Evolutionary conservation across 2,797 vertebrate genomes (phyloP).

Genomic region (Ara ararauna): DNA sequence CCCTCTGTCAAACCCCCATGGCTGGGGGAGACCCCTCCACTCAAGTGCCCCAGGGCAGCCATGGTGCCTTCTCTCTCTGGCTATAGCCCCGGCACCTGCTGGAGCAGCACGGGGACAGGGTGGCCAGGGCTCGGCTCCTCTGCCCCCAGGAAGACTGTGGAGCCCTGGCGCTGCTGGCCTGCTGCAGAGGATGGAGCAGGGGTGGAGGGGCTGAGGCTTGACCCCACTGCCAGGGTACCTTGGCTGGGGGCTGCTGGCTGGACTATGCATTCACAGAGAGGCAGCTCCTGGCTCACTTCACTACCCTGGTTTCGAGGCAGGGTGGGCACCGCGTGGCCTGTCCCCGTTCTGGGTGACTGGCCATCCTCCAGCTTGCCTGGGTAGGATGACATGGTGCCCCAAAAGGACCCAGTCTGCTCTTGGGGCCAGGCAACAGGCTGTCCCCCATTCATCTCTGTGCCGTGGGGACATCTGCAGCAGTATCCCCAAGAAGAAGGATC

Average conservation of each 20-base stretch:
- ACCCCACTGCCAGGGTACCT: constrained; percentile 15
- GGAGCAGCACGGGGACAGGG: neutral
- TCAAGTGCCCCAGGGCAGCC: constrained; percentile 31
- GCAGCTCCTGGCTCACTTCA: neutral
- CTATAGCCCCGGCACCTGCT: neutral
- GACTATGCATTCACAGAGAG: neutral
- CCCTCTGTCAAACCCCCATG: neutral
- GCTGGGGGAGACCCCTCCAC: neutral
- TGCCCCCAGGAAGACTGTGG: neutral
- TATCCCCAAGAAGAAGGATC: neutral
- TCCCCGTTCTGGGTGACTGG: neutral
- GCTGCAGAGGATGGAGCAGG: neutral
- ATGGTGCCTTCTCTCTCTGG: constrained; percentile 51
- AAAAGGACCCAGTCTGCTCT: neutral
- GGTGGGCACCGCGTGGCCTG: neutral
- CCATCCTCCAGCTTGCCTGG: neutral
- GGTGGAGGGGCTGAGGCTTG: neutral
- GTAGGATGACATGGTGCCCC: neutral
- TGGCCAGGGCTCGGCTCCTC: neutral
- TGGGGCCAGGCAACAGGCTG: fast-evolving
- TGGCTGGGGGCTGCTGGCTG: neutral
- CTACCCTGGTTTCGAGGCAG: neutral
- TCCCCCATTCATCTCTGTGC: neutral
- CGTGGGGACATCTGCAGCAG: neutral
- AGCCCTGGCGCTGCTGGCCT: neutral